Base-by-base conservation (phyloP, 2,888 invertebrate genomes). In the Tridacna gigas region DNA sequence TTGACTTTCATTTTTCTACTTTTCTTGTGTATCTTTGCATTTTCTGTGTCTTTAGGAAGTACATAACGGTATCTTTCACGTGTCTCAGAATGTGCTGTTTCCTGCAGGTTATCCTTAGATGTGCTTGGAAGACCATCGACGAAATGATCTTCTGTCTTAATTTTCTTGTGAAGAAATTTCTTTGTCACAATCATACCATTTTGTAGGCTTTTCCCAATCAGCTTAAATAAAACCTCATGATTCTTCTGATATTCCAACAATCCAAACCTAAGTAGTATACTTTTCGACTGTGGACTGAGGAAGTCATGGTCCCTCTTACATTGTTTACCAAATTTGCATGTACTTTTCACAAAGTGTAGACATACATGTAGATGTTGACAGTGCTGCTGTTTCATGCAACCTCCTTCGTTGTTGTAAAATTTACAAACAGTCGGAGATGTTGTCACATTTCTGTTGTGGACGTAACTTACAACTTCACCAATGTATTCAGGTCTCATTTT, bases 401-500 rank as follows among this genome's bases (percentile, higher is more conserved):
- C 66, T 0, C 79, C 82, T 56, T 79, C 66, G 37, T 83, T 79
- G 66, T 83, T 83, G 56, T 83, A 83, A 26, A 83, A 83, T 51
- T 37, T 9, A 79, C 79, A 12, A 76, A 65, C 11, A 28, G 25
- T 56, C 79, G 79, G 61, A n/a, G n/a, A n/a, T n/a, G n/a, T n/a
- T n/a, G n/a, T n/a, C n/a, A n/a, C n/a, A n/a, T n/a, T n/a, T n/a
- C 82, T 47, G 20, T 71, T 83, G 11, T 71, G 18, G 0, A 71
- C 56, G 28, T 75, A 37, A 22, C 37, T 69, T 22, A 80, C 13
- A 22, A 80, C 18, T 11, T 48, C 25, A 20, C 69, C 15, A 1
- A 77, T 67, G n/a, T n/a, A 11, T 51, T 71, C 26, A 25, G 11
- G 18, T 7, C n/a, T 51, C 66, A 67, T 56, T 28, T 15, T 66